Conservation (phyloP, 1,140 invertebrate species). For the Phenacoccus solenopsis region DNA sequence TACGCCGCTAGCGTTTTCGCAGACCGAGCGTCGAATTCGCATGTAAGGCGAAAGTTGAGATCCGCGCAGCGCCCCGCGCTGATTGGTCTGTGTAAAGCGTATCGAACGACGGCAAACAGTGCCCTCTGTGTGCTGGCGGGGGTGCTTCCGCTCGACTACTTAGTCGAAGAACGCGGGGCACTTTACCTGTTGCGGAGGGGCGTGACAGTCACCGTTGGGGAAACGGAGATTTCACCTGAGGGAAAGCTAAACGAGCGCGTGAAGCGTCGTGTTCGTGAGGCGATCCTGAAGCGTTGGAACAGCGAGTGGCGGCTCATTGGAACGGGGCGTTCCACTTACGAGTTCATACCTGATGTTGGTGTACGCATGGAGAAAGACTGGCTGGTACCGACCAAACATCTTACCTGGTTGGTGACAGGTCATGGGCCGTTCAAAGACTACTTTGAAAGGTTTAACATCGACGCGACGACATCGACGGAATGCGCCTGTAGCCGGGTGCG, state of each 20-base stretch:
- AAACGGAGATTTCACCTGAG: neutral
- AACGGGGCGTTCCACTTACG: neutral
- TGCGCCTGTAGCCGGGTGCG: neutral
- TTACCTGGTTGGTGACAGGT: neutral
- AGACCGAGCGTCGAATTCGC: neutral
- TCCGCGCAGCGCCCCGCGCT: neutral
- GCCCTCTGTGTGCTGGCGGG: neutral
- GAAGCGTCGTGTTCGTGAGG: neutral
- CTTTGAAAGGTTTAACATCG: neutral
- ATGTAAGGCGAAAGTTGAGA: neutral
- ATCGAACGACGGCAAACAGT: neutral
- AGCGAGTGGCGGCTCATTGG: neutral
- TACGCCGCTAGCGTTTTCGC: neutral
- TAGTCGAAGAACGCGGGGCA: neutral
- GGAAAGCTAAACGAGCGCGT: neutral
- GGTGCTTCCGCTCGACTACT: neutral
- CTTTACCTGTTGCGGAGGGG: neutral
- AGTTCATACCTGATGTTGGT: neutral
- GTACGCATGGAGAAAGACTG: neutral
- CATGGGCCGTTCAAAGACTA: neutral
- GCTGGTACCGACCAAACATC: neutral
- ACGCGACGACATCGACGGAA: neutral
- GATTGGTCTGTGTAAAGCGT: neutral
- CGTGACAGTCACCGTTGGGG: neutral
- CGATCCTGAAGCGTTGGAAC: neutral